A percentile compares a stretch with the other conserved stretches of the same genome.
Evolutionary conservation across 2,113 vertebrate species (phyloP).

Genomic region (Vanacampus margaritifer): DNA sequence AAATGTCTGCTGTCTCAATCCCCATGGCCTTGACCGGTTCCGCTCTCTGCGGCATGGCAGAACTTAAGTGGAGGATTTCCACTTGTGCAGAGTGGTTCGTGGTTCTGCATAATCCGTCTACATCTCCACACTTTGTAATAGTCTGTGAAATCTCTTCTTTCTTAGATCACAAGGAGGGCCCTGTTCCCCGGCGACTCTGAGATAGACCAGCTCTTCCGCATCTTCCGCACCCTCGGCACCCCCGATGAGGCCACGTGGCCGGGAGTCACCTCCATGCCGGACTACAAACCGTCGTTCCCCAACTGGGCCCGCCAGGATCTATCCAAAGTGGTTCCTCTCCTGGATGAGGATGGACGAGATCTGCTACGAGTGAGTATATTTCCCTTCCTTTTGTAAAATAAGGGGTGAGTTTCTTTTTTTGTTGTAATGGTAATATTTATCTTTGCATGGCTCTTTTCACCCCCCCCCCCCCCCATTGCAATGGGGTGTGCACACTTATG

Average conservation of each 20-base stretch:
- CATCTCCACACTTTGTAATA: not conserved
- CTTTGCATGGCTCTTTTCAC: no score
- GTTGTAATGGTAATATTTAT: no score
- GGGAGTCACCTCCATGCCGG: constrained; percentile 89
- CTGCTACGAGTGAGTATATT: constrained; percentile 80
- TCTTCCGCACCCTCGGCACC: constrained; percentile 91
- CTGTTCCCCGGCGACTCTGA: constrained; percentile 93
- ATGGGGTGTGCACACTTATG: no score
- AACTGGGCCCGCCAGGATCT: constrained; percentile 91
- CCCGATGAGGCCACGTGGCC: constrained; percentile 89
- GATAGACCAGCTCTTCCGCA: constrained; percentile 92
- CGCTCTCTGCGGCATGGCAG: not conserved
- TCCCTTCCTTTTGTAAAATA: not conserved
- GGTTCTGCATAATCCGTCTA: no score
- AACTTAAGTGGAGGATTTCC: not conserved
- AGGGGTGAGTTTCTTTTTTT: no score
- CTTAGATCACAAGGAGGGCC: constrained; percentile 83
- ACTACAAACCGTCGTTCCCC: constrained; percentile 93
- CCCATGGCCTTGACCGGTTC: not conserved
- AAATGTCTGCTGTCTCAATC: constrained; percentile 1
- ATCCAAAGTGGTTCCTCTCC: constrained; percentile 84
- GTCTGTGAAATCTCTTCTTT: not conserved
- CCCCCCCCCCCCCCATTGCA: no score
- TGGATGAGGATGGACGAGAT: constrained; percentile 88
- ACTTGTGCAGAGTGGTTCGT: no score